These are phyloP conservation scores for Oenanthe oenanthe DNA, from an alignment of 2,113 vertebrate species.

Conservation along the genomic window DNA sequence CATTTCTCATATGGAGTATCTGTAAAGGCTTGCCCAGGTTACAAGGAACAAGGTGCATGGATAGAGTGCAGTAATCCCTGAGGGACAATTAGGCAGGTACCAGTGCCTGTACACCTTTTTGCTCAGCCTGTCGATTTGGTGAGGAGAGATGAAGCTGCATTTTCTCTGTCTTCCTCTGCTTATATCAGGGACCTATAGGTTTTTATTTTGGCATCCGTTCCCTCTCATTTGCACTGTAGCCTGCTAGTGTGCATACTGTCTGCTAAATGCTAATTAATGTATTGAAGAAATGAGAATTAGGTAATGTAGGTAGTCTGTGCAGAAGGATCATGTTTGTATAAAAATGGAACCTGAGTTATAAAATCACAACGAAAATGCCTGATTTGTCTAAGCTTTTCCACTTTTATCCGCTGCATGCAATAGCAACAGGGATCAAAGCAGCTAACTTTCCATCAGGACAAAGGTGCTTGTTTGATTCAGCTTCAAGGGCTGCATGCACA, in stretches of 20 bases:
- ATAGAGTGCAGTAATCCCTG: neutral
- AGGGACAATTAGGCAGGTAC: neutral
- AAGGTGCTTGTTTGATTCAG: constrained; percentile 66
- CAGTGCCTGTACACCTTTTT: neutral
- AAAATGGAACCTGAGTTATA: constrained; percentile 29
- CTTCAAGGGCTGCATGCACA: constrained; percentile 67
- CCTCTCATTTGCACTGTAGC: neutral
- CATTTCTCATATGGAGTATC: neutral
- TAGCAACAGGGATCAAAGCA: constrained; percentile 62
- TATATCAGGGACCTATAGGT: neutral
- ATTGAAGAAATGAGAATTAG: neutral
- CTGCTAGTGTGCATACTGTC: neutral
- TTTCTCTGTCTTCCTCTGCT: neutral
- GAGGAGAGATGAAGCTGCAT: neutral
- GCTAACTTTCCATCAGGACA: constrained; percentile 55
- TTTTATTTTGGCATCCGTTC: neutral
- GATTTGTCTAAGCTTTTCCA: constrained; percentile 32
- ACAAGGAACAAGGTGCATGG: neutral
- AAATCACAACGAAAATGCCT: constrained; percentile 19
- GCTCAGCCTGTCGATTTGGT: neutral
- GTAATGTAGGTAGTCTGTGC: neutral
- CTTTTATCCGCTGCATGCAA: constrained; percentile 7
- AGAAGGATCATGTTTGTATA: neutral
- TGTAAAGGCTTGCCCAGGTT: neutral
- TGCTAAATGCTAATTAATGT: neutral